Evolutionary conservation across 2,113 vertebrate genomes (phyloP).

Genomic region (Hyaena hyaena): DNA sequence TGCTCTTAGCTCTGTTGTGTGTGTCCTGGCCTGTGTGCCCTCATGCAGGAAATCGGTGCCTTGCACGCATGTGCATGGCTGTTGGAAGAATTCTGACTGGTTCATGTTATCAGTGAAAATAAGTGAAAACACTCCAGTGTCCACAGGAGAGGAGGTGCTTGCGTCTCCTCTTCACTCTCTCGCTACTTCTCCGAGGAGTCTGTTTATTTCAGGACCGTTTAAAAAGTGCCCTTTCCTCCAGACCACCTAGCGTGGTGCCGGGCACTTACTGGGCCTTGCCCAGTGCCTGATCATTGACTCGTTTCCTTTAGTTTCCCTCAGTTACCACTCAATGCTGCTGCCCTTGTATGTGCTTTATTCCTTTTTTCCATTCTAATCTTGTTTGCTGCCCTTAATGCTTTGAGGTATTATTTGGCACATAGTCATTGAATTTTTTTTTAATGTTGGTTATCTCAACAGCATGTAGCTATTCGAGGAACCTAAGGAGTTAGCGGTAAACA

Average conservation of each 20-base stretch:
- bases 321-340: neutral
- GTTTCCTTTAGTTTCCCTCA: neutral
- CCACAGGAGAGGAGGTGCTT: neutral
- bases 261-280: neutral
- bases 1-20: neutral
- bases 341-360: neutral
- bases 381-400: neutral
- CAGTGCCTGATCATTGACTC: neutral
- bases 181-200: neutral
- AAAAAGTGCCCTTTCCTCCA: neutral
- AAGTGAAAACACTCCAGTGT: neutral
- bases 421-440: neutral
- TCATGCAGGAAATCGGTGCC: neutral
- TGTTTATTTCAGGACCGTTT: neutral
- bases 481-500: neutral
- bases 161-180: neutral
- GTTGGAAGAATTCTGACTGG: neutral
- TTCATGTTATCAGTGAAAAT: neutral
- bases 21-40: neutral
- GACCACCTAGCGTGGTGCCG: neutral
- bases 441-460: neutral
- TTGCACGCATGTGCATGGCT: rapidly evolving
- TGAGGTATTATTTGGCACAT: neutral
- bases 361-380: neutral
- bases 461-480: neutral